Evolutionary conservation across 1,140 invertebrate species (phyloP).

Genomic region (Coenobita brevimanus): DNA sequence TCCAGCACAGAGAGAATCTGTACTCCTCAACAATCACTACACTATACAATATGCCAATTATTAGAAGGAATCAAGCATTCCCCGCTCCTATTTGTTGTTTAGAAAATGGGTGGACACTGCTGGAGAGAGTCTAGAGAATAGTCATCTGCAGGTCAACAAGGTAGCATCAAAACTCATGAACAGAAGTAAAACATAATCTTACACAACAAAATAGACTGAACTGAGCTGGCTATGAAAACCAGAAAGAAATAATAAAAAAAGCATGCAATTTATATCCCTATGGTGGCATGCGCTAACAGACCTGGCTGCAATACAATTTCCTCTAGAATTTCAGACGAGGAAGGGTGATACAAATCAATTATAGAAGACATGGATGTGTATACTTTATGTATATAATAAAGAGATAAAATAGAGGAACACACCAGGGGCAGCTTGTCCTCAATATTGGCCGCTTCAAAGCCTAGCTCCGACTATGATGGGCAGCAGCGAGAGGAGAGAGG

Average conservation of each 20-base stretch:
- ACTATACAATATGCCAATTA: no score
- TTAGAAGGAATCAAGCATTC: not conserved
- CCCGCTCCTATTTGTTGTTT: no score
- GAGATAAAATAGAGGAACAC: conserved; percentile 42
- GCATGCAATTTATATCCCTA: not conserved
- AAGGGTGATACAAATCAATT: not conserved
- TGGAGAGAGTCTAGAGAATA: no score
- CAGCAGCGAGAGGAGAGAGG: not conserved
- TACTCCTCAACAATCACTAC: no score
- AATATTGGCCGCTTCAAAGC: conserved; percentile 64
- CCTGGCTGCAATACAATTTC: not conserved
- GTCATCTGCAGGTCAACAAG: no score
- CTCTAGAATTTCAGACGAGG: not conserved
- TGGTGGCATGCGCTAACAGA: no score
- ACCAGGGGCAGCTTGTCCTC: conserved; percentile 69
- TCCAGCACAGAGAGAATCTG: no score
- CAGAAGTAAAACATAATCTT: no score
- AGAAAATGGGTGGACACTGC: no score
- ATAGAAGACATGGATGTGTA: not conserved
- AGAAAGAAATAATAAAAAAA: not conserved
- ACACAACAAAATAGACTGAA: no score
- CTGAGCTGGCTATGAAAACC: not conserved
- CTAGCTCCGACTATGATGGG: conserved; percentile 62
- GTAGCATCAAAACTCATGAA: no score
- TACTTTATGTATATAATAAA: not conserved